These are phyloP conservation scores for Darevskia nairensis DNA, from an alignment of 2,797 vertebrate genomes.

Conservation along the genomic window DNA sequence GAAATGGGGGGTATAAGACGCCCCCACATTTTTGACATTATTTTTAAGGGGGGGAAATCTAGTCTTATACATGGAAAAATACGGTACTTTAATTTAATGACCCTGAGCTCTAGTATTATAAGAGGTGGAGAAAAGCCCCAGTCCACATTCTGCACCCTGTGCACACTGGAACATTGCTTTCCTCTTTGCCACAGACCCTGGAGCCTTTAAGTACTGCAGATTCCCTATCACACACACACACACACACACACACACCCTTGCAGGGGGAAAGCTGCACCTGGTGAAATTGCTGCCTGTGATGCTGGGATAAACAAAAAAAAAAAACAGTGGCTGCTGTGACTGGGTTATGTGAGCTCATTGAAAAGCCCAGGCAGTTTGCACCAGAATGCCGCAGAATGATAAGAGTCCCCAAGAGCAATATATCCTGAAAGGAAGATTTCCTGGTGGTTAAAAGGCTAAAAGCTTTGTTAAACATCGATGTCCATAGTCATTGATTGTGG, in stretches of 20 bases:
- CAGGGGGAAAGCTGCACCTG: neutral
- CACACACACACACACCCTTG: neutral
- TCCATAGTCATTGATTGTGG: conserved; percentile 66
- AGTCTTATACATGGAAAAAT: no score
- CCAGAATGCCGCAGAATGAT: conserved; percentile 11
- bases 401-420: conserved; percentile 44
- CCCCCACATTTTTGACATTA: no score
- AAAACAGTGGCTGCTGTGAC: neutral
- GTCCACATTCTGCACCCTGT: neutral
- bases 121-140: neutral
- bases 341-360: neutral
- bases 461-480: conserved; percentile 66
- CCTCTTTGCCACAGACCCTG: neutral
- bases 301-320: no score
- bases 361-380: neutral
- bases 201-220: no score
- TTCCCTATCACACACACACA: neutral
- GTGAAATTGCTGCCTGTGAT: neutral
- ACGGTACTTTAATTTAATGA: neutral
- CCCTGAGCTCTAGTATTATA: neutral
- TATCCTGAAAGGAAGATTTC: conserved; percentile 60
- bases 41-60: no score
- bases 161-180: neutral
- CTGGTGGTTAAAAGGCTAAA: conserved; percentile 70
- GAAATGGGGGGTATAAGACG: no score